phyloP scores from a whole-genome alignment of 2,888 invertebrate genomes.

The Erebia palarica region DNA sequence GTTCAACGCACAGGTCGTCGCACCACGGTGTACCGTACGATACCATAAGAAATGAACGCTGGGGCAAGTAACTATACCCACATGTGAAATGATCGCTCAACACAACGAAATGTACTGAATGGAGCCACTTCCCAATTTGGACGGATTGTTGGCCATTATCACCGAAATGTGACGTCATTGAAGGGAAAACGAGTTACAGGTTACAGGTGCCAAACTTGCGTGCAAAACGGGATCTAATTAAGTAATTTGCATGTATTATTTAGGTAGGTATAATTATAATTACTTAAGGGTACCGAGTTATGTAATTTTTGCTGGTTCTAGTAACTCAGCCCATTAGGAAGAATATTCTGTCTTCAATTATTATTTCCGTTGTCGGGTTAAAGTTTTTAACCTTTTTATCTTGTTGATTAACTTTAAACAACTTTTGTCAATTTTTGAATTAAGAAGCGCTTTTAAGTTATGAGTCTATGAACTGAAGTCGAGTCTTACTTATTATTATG shows the following conservation, averaged over 20 bases:
- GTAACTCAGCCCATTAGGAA: no score
- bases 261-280: not conserved
- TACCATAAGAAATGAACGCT: slow-evolving; percentile 73
- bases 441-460: no score
- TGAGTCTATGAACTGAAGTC: no score
- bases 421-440: no score
- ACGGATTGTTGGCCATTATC: slow-evolving; percentile 59
- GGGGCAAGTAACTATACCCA: slow-evolving; percentile 55
- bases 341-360: no score
- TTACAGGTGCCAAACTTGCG: slow-evolving; percentile 55
- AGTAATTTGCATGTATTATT: no score
- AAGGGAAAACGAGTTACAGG: slow-evolving; percentile 66
- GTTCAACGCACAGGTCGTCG: slow-evolving; percentile 77
- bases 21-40: slow-evolving; percentile 74
- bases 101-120: slow-evolving; percentile 34
- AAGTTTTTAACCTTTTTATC: no score
- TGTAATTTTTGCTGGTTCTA: no score
- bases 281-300: no score
- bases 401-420: no score
- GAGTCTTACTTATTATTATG: not conserved
- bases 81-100: slow-evolving; percentile 55
- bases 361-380: no score
- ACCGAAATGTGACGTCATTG: slow-evolving; percentile 69
- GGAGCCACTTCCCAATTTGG: slow-evolving; percentile 43
- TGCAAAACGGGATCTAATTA: slow-evolving; percentile 40